These are phyloP conservation scores for Pseudonaja textilis DNA, from an alignment of 2,113 vertebrate species.

Conservation along the genomic window DNA sequence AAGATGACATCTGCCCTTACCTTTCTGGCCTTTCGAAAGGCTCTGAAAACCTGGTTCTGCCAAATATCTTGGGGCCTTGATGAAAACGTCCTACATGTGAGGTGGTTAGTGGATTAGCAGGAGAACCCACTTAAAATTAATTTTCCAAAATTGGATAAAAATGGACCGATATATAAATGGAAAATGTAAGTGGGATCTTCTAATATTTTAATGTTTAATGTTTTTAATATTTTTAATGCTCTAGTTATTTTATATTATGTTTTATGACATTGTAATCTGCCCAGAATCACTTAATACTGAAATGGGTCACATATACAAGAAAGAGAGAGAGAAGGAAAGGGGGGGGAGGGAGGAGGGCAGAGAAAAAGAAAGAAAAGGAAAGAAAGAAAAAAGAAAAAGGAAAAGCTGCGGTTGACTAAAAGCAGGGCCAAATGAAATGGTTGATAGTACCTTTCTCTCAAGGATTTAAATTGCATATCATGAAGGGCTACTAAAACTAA, in stretches of 20 bases:
- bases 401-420: neutral
- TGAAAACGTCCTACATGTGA: neutral
- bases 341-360: fast-evolving
- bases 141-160: neutral
- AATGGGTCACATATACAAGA: too few species aligned
- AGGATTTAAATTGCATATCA: neutral
- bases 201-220: neutral
- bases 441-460: neutral
- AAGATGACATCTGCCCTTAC: neutral
- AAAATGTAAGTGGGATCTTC: neutral
- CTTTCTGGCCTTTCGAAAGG: neutral
- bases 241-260: neutral
- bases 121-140: neutral
- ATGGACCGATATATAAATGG: neutral
- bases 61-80: neutral
- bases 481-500: neutral
- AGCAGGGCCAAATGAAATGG: neutral
- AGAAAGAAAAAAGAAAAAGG: neutral
- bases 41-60: neutral
- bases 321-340: neutral
- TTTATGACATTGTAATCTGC: neutral
- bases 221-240: neutral
- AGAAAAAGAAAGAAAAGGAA: too few species aligned
- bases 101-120: neutral
- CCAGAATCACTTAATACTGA: too few species aligned